Evolutionary conservation across 2,797 vertebrate species (phyloP).

Genomic region (Gallirallus australis): DNA sequence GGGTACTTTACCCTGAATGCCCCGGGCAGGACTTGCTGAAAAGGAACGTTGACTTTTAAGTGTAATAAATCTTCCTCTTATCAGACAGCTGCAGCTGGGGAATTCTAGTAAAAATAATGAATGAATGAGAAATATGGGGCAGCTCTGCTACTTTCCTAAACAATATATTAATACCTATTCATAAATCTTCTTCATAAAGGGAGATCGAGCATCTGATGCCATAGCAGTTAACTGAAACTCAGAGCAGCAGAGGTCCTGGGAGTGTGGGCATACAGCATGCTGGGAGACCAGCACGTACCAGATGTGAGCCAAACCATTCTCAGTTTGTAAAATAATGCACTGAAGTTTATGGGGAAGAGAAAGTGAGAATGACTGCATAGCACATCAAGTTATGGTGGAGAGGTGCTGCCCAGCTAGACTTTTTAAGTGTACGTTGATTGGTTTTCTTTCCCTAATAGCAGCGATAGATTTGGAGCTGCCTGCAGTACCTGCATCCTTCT

Average conservation of each 20-base stretch:
- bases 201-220: background rate
- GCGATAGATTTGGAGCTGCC: background rate
- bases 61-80: background rate
- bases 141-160: background rate
- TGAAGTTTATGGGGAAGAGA: background rate
- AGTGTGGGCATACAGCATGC: background rate
- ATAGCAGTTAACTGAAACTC: background rate
- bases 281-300: background rate
- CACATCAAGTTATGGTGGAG: background rate
- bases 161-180: background rate
- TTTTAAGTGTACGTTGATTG: background rate
- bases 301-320: background rate
- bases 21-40: background rate
- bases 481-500: background rate
- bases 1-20: background rate
- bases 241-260: accelerated
- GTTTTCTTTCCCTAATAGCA: background rate
- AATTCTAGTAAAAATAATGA: background rate
- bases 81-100: background rate
- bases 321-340: background rate
- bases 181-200: background rate
- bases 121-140: background rate
- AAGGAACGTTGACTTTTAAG: background rate
- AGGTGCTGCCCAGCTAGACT: background rate
- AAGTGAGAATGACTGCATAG: background rate